These are phyloP conservation scores for Leptinotarsa texana DNA, from an alignment of 1,140 invertebrate species.

Conservation along the genomic window DNA sequence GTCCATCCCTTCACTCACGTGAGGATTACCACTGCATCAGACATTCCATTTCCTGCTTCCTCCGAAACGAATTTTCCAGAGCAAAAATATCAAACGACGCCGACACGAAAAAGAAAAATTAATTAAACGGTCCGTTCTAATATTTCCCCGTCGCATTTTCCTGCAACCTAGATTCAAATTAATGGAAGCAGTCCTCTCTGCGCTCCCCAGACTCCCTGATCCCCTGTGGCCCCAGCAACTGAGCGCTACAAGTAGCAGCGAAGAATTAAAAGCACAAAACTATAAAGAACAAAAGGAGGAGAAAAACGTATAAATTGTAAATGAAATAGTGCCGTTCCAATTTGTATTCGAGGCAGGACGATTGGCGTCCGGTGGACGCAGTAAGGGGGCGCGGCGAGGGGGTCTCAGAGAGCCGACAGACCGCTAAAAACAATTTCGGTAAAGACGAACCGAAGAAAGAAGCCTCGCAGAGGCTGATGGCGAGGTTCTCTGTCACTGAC, in stretches of 20 bases:
- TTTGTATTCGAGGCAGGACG: constrained; percentile 15
- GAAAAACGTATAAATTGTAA: not conserved
- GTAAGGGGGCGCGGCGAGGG: not conserved
- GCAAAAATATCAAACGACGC: no score
- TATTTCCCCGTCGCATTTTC: no score
- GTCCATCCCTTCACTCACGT: no score
- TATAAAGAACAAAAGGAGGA: constrained; percentile 15
- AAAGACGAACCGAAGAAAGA: constrained; percentile 29
- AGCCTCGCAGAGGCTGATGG: constrained; percentile 24
- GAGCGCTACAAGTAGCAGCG: constrained; percentile 3
- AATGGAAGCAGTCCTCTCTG: no score
- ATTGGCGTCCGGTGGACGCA: constrained; percentile 20
- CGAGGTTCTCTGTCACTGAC: constrained; percentile 41
- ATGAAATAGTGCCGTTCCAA: constrained; percentile 15
- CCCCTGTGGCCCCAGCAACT: no score
- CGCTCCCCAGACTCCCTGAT: no score
- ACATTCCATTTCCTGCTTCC: no score
- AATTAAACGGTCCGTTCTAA: no score
- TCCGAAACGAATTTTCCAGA: no score
- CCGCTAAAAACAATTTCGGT: constrained; percentile 30
- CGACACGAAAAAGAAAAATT: no score
- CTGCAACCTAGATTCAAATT: no score
- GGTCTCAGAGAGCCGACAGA: not conserved
- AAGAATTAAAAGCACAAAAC: constrained; percentile 6
- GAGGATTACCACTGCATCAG: no score